Conservation (phyloP, 2,888 invertebrate genomes). For the Drosophila parthenogenetica region DNA sequence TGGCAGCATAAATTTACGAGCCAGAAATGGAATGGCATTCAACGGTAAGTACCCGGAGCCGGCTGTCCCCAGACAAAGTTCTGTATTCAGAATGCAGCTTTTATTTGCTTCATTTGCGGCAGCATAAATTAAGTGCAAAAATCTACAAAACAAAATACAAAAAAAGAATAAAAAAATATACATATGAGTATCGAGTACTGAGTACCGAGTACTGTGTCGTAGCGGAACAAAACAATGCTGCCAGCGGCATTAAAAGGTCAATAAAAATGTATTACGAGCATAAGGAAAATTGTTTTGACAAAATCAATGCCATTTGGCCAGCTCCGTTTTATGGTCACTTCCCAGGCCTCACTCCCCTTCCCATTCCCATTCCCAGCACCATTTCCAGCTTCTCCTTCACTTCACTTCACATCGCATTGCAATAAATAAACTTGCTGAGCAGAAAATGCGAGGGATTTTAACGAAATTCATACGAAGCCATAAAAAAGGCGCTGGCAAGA, state of each 20-base stretch:
- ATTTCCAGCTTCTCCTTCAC: constrained; percentile 9
- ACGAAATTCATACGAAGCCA: constrained; percentile 26
- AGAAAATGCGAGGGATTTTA: constrained; percentile 30
- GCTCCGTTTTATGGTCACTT: constrained; percentile 48
- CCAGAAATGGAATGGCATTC: constrained; percentile 66
- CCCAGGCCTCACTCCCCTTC: constrained; percentile 9
- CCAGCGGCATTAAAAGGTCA: constrained; percentile 57
- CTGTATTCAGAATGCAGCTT: constrained; percentile 47
- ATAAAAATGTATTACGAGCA: constrained; percentile 70
- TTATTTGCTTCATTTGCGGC: constrained; percentile 75
- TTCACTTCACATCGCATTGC: constrained; percentile 23
- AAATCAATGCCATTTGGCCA: constrained; percentile 51
- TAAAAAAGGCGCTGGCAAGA: constrained; percentile 27
- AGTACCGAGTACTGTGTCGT: constrained; percentile 4
- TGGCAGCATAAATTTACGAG: constrained; percentile 75
- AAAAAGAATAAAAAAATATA: constrained; percentile 17
- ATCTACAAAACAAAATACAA: constrained; percentile 55
- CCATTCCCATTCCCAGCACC: not conserved
- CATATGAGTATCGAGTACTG: constrained; percentile 11
- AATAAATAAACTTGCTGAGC: constrained; percentile 45
- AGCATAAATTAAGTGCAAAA: constrained; percentile 77
- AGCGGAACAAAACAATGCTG: constrained; percentile 49
- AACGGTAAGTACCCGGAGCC: constrained; percentile 53
- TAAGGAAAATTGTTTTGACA: constrained; percentile 60
- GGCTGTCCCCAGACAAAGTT: constrained; percentile 29